Evolutionary conservation across 1,140 invertebrate species (phyloP), one percentile per base, ranked within the genome.

Genomic region (Arctopsyche grandis): DNA sequence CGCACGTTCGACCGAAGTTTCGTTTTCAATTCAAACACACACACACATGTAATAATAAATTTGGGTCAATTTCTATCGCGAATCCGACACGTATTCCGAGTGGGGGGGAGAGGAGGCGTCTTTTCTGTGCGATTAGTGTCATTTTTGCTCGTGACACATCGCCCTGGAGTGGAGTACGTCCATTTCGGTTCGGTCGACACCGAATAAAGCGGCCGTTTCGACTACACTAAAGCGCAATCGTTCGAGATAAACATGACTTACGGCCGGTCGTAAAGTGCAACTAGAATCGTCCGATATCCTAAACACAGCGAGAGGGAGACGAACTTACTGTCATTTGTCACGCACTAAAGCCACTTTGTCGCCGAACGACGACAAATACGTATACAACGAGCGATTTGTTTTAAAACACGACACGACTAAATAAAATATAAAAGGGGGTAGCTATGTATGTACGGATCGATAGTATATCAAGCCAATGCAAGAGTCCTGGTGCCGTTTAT

Each of bases 221-320:
- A 52, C 48, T 12, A 52, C 12, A 52, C 48, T 52, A 52, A 52
- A 52, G 16, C 48, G 63, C 63, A 66, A 66, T 66, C 63, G 63
- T 66, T 66, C 63, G 63, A 66, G 63, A 66, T 66, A 66, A 66
- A 66, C 63, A 22, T 66, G 63, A 66, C 63, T 66, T 66, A 66
- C 63, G 63, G 14, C 63, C 63, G 63, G 63, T 66, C 63, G 24
- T 66, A 66, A 66, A 66, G 63, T 66, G 63, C 63, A 66, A 26
- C 24, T 29, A 26, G 63, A 66, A 66, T 12, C 16, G 24, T 26
- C 24, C 24, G 63, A 66, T 66, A 66, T 66, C 63, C 24, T 10
- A 12, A n/a, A n/a, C n/a, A n/a, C n/a, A n/a, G n/a, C n/a, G 5
- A 12, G 21, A 9, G 21, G 14, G 3, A 24, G 29, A 38, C 29